Percentiles rank a stretch among this genome's conserved stretches.
phyloP scores from a whole-genome alignment of 2,113 vertebrate genomes.

The Boleophthalmus pectinirostris region DNA sequence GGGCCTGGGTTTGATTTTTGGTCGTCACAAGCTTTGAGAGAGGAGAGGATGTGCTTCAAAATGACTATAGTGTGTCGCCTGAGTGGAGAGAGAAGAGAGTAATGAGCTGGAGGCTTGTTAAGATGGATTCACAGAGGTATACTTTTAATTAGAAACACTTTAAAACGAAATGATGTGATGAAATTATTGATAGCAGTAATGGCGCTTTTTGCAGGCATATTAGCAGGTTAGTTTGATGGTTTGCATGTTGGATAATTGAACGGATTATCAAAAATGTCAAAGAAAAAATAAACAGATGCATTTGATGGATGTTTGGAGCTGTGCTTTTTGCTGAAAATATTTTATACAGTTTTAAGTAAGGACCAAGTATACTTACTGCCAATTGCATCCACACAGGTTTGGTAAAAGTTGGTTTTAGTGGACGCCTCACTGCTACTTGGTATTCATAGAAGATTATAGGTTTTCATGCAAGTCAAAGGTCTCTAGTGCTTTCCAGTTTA shows the following conservation, averaged over 20 bases:
- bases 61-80: neutral
- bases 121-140: neutral
- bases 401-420: too few species aligned
- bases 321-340: too few species aligned
- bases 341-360: too few species aligned
- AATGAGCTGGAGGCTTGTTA: slow-evolving; percentile 3
- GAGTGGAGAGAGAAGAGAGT: neutral
- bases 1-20: neutral
- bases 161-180: neutral
- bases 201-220: neutral
- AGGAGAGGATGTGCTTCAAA: neutral
- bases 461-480: too few species aligned
- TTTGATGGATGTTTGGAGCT: too few species aligned
- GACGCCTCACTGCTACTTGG: too few species aligned
- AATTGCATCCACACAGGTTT: too few species aligned
- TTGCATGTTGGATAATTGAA: neutral
- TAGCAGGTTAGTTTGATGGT: neutral
- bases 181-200: neutral
- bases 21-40: neutral
- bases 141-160: neutral
- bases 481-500: too few species aligned
- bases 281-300: too few species aligned
- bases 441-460: too few species aligned
- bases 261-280: neutral
- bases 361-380: too few species aligned